A percentile compares a stretch with the other conserved stretches of the same genome.
Conservation (phyloP, 1,140 invertebrate genomes). For the Ctenoplectra terminalis region DNA sequence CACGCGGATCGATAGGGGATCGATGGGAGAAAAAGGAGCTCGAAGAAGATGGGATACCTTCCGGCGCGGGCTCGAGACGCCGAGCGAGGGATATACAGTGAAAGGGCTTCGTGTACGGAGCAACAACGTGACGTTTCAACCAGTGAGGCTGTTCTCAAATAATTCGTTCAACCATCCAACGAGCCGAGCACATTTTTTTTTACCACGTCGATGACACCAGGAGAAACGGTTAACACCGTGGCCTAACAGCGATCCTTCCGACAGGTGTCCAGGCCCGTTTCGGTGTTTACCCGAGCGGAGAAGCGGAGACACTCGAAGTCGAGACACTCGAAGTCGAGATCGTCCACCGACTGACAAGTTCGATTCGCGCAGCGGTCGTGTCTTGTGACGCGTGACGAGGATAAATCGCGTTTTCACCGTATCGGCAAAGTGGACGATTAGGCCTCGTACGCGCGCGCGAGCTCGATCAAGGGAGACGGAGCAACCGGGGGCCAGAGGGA, state of each 20-base stretch:
- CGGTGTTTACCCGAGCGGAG: not conserved
- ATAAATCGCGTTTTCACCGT: conserved; percentile 39
- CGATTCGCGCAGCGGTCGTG: conserved; percentile 10
- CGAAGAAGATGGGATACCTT: conserved; percentile 13
- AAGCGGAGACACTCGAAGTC: too few species aligned
- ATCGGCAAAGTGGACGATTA: conserved; percentile 46
- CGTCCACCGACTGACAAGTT: conserved; percentile 12
- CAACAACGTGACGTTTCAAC: not conserved
- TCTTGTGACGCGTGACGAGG: conserved; percentile 31
- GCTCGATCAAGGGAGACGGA: conserved; percentile 15
- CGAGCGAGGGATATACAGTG: not conserved
- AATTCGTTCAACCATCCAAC: too few species aligned
- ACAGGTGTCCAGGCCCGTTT: not conserved
- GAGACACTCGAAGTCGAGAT: not conserved
- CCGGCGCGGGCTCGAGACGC: not conserved
- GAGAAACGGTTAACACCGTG: not conserved
- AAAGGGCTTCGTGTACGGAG: not conserved
- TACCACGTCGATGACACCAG: not conserved
- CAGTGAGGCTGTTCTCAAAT: not conserved
- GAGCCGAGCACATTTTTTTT: too few species aligned
- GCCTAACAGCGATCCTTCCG: not conserved
- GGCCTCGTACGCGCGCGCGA: not conserved
- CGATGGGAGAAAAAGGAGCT: not conserved
- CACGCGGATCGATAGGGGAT: conserved; percentile 1
- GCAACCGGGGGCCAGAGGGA: not conserved